Base-by-base conservation (phyloP, 2,888 invertebrate genomes). In the Chrysolina haemoptera region DNA sequence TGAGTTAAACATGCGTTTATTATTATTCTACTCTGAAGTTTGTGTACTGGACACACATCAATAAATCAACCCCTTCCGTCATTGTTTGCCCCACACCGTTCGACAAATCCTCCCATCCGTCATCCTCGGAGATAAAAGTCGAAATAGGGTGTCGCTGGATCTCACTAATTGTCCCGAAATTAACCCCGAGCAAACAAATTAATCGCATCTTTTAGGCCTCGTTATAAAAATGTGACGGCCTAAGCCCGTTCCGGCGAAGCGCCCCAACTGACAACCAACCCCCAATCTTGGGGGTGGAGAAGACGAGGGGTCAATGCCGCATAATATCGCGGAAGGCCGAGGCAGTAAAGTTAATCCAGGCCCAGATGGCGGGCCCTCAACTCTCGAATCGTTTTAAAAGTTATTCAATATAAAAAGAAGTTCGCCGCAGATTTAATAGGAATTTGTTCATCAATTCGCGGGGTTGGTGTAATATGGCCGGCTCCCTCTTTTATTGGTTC, bases 401-500 rank as follows among this genome's bases (percentile, higher is more conserved):
- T 88, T 88, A 87, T 88, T 88, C 88, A 88, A 88, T 88, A 88
- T 88, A 87, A 88, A 88, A 88, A 88, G 86, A 86, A 86, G 86
- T 86, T 85, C 77, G 81, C 82, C 85, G 85, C 85, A 86, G 88
- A 88, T 88, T 88, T 89, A 88, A 89, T 88, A 88, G 87, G 87
- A 88, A 88, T 88, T 88, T 88, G 88, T 87, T 88, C 88, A 88
- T 88, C 88, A 88, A 88, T 88, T 88, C 86, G 86, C 88, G 86
- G 84, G 86, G 87, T 84, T 82, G 81, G 84, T 82, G 82, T 80
- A 84, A 83, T 82, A 83, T 82, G 81, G 78, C 72, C 72, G 77
- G 78, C 74, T 77, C 82, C 80, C 77, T 79, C 82, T 84, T 84
- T 84, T 83, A 83, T 84, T 83, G 84, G 78, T 79, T 82, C 65